These are phyloP conservation scores for Aphelinus atriplicis DNA, from an alignment of 1,140 invertebrate genomes.

Conservation along the genomic window DNA sequence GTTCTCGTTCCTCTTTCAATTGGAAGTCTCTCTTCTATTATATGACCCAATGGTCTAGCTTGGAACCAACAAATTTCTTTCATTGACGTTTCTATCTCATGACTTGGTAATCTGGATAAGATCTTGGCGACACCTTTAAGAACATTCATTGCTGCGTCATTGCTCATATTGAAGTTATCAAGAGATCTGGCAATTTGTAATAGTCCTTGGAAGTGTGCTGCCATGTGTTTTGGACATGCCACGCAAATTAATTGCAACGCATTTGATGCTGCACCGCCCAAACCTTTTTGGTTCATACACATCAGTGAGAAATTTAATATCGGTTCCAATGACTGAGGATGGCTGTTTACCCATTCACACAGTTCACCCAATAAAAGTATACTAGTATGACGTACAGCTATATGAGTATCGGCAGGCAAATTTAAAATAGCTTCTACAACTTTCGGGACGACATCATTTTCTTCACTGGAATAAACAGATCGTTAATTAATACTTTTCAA, in stretches of 20 bases:
- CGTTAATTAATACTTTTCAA: constrained; percentile 17
- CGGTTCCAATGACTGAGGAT: constrained; percentile 78
- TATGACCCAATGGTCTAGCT: constrained; percentile 72
- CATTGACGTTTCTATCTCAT: constrained; percentile 77
- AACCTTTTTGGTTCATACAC: constrained; percentile 77
- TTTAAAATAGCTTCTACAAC: constrained; percentile 91
- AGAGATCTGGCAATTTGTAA: constrained; percentile 82
- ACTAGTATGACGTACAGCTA: constrained; percentile 89
- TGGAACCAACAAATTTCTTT: constrained; percentile 83
- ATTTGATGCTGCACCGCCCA: constrained; percentile 81
- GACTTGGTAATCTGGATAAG: constrained; percentile 69
- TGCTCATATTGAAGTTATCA: constrained; percentile 82
- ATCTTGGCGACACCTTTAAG: constrained; percentile 80
- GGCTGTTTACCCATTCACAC: constrained; percentile 94
- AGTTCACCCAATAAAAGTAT: constrained; percentile 91
- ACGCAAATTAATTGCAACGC: constrained; percentile 81
- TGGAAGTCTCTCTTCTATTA: constrained; percentile 66
- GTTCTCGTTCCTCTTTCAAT: constrained; percentile 65
- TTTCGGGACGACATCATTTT: constrained; percentile 91
- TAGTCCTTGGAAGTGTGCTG: constrained; percentile 81
- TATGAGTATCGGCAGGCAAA: constrained; percentile 85
- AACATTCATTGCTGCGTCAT: constrained; percentile 83
- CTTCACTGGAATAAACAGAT: constrained; percentile 74
- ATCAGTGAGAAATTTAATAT: constrained; percentile 82
- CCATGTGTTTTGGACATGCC: constrained; percentile 83